Evolutionary conservation across 2,888 invertebrate genomes (phyloP).

Genomic region (Aelia acuminata): DNA sequence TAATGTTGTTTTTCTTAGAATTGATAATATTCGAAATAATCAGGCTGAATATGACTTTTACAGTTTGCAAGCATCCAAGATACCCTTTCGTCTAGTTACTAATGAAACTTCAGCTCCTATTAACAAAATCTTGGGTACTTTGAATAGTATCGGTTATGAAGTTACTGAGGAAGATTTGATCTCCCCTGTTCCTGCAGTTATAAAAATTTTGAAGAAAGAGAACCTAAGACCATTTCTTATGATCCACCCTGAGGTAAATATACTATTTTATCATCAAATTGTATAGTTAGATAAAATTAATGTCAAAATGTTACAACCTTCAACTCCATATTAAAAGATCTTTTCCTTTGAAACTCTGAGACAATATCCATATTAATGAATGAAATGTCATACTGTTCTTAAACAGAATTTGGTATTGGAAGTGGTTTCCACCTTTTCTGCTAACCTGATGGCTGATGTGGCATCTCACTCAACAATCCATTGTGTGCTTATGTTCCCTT

Average conservation of each 20-base stretch:
- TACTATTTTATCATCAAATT: background rate
- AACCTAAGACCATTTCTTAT: slow-evolving; percentile 64
- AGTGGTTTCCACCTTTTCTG: too few species aligned
- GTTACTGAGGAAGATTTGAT: slow-evolving; percentile 63
- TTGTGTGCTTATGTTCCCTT: too few species aligned
- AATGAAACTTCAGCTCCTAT: slow-evolving; percentile 64
- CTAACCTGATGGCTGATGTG: too few species aligned
- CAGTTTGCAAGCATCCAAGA: slow-evolving; percentile 63
- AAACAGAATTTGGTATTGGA: too few species aligned
- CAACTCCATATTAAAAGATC: too few species aligned
- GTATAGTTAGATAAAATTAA: background rate
- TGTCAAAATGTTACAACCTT: too few species aligned
- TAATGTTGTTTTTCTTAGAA: background rate
- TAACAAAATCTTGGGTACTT: slow-evolving; percentile 59
- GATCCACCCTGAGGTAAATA: slow-evolving; percentile 63
- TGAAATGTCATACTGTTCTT: too few species aligned
- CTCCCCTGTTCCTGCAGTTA: slow-evolving; percentile 63
- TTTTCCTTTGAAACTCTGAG: too few species aligned
- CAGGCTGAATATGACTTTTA: slow-evolving; percentile 13
- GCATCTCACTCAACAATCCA: too few species aligned
- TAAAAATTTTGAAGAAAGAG: slow-evolving; percentile 63
- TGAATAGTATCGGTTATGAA: slow-evolving; percentile 63
- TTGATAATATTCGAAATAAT: background rate
- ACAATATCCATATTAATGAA: too few species aligned
- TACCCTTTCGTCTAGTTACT: slow-evolving; percentile 65